phyloP scores from a whole-genome alignment of 2,113 vertebrate genomes.

The Thamnophis sirtalis region DNA sequence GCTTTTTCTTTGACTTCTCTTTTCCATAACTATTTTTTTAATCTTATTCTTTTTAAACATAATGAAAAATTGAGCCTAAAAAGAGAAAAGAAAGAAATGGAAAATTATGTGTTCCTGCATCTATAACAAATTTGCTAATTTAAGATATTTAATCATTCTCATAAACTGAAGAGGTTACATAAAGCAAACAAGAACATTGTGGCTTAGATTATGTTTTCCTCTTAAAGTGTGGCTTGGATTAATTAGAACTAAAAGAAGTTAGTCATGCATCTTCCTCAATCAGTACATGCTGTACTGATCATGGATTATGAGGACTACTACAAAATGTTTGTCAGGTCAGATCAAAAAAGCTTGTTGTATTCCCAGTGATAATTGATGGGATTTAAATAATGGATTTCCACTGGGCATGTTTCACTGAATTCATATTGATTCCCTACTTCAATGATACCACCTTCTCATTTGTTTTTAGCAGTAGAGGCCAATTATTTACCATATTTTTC shows the following conservation, averaged over 20 bases:
- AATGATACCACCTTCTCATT: neutral
- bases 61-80: neutral
- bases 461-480: neutral
- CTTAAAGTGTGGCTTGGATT: neutral
- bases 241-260: neutral
- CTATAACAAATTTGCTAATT: neutral
- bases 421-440: neutral
- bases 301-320: neutral
- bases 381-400: neutral
- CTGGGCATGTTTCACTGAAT: neutral
- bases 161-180: neutral
- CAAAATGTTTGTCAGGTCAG: neutral
- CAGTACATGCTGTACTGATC: neutral
- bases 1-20: neutral
- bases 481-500: neutral
- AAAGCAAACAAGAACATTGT: neutral
- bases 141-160: neutral
- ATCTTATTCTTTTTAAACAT: neutral
- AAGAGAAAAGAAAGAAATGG: neutral
- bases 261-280: neutral
- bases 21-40: neutral
- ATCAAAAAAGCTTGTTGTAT: neutral
- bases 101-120: neutral
- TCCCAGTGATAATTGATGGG: neutral
- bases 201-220: neutral